Conservation (phyloP, 2,113 vertebrate genomes). For the Bombycilla garrulus region DNA sequence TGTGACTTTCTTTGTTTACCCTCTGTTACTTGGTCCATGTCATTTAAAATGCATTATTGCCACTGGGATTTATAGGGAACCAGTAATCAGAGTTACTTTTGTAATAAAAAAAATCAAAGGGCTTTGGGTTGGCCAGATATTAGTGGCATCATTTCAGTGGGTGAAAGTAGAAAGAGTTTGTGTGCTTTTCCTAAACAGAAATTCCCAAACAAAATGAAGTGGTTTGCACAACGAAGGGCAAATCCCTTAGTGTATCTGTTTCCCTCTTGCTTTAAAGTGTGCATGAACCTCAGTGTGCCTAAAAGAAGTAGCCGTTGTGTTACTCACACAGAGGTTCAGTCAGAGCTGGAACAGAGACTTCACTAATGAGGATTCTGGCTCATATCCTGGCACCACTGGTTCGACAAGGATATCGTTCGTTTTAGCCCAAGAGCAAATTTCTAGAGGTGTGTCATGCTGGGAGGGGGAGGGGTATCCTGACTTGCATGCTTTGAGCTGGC, state of each 20-base stretch:
- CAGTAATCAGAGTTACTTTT: not conserved
- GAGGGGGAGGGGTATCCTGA: not conserved
- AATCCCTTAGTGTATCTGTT: not conserved
- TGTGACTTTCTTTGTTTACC: not conserved
- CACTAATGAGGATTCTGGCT: conserved; percentile 47
- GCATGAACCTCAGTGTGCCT: not conserved
- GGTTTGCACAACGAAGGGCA: not conserved
- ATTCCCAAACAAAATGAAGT: not conserved
- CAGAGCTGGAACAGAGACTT: not conserved
- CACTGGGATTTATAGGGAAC: not conserved
- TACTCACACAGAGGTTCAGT: not conserved
- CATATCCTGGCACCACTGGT: conserved; percentile 36
- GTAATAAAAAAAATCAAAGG: not conserved
- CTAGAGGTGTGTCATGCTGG: conserved; percentile 15
- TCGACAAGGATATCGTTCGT: conserved; percentile 39
- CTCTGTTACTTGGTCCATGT: not conserved
- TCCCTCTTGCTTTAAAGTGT: not conserved
- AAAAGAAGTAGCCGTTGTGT: not conserved
- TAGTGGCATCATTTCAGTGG: not conserved
- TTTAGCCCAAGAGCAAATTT: conserved; percentile 52
- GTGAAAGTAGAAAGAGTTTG: not conserved
- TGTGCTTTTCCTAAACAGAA: not conserved
- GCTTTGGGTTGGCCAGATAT: not conserved
- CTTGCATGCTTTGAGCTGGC: not conserved
- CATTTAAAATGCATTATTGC: not conserved